phyloP scores from a whole-genome alignment of 2,797 vertebrate species.

The Lacerta bilineata region DNA sequence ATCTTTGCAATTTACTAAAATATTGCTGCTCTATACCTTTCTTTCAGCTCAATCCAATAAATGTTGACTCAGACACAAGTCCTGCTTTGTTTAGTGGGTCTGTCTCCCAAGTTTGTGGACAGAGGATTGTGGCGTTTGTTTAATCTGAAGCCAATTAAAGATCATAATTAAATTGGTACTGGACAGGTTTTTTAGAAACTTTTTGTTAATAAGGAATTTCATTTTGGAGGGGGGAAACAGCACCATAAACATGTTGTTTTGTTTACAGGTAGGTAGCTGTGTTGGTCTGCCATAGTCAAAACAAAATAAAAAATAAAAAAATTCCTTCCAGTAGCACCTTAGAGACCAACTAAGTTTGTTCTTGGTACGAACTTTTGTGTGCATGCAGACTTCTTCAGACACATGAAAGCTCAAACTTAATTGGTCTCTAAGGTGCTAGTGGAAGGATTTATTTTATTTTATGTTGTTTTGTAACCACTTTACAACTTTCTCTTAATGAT shows the following conservation, averaged over 20 bases:
- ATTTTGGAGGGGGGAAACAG: neutral
- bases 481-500: conserved; percentile 38
- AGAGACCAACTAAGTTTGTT: too few relatives aligned
- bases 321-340: too few relatives aligned
- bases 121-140: neutral
- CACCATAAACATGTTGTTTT: neutral
- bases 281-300: too few relatives aligned
- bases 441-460: too few relatives aligned
- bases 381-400: too few relatives aligned
- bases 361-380: too few relatives aligned
- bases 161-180: neutral
- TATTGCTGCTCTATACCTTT: neutral
- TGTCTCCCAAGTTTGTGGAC: neutral
- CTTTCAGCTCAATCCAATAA: neutral
- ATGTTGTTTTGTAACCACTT: neutral
- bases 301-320: too few relatives aligned
- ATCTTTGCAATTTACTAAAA: neutral
- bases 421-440: too few relatives aligned
- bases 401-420: too few relatives aligned
- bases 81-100: neutral
- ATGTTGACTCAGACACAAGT: neutral
- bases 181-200: neutral
- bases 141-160: neutral
- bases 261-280: neutral
- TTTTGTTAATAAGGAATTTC: neutral